These are phyloP conservation scores for Gallinago nigripennis DNA, from an alignment of 2,797 vertebrate species.

Conservation along the genomic window DNA sequence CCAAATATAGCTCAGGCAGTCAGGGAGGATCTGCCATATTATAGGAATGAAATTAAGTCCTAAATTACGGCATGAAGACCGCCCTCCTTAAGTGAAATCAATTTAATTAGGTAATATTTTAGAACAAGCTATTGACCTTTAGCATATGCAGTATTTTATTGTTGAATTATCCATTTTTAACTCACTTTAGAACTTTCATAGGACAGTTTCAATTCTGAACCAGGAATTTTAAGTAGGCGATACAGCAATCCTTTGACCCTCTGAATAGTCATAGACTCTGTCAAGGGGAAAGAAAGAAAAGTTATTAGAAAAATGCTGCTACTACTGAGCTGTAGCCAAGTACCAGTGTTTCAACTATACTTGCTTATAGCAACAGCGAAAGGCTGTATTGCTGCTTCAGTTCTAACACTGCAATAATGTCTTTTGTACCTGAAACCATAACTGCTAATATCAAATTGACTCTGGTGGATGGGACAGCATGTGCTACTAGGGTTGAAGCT, in stretches of 20 bases:
- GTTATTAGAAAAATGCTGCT: background rate
- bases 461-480: background rate
- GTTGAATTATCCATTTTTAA: background rate
- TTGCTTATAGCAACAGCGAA: background rate
- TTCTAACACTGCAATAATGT: slow-evolving; percentile 24
- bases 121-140: background rate
- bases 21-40: background rate
- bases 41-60: background rate
- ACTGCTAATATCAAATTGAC: background rate
- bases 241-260: slow-evolving; percentile 92
- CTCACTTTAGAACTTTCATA: slow-evolving; percentile 89
- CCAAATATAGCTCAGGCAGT: background rate
- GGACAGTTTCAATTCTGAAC: slow-evolving; percentile 82
- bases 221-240: slow-evolving; percentile 86
- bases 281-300: background rate
- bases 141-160: background rate
- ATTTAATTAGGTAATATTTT: background rate
- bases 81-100: background rate
- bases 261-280: slow-evolving; percentile 91
- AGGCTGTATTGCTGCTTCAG: slow-evolving; percentile 42
- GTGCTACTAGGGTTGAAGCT: accelerated
- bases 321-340: background rate
- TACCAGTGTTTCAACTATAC: background rate
- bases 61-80: background rate
- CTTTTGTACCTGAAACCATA: background rate